Evolutionary conservation across 2,797 vertebrate genomes (phyloP), one percentile per base, ranked within the genome.

Genomic region (Melanotaenia nigrans): DNA sequence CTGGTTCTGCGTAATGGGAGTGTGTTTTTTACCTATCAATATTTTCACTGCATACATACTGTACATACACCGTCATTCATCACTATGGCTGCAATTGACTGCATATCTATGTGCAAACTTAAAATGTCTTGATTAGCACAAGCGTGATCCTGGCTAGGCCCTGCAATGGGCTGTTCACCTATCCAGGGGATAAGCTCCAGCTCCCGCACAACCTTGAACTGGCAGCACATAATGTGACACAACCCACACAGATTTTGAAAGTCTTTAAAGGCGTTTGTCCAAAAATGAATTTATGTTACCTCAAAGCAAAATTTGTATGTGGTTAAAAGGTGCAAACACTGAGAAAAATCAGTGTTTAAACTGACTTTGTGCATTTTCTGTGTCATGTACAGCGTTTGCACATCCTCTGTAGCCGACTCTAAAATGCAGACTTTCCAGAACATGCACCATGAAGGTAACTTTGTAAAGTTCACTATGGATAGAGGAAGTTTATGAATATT

Each of bases 371-470:
- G 28, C n/a, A 35, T 54, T 71, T 64, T 58, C 65, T 64, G 32
- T 76, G 72, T 24, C 58, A 47, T 78, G 10, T 59, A n/a, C 59
- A 71, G 76, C 0, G n/a, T 33, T 16, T 10, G 65, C 38, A 47
- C 61, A 61, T 61, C 68, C 61, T 56, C 42, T 35, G 32, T 13
- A n/a, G 38, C 75, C 1, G 68, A 70, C 35, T 35, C 18, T 68
- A 64, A 61, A 53, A 18, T n/a, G 56, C 35, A 45, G 72, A 78
- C 73, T 85, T 78, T 73, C 36, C 70, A 68, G 67, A 88, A 91
- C 62, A 86, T 81, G 85, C 74, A 92, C 89, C 89, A 90, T 93
- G 90, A 94, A 91, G 92, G 90, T 92, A 94, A 94, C 92, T 93
- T 93, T 93, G 87, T 74, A 87, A 90, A 94, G 92, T 93, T 93